phyloP scores from a whole-genome alignment of 37 sponge, comb jelly and placozoan species.

The Bolinopsis microptera region DNA sequence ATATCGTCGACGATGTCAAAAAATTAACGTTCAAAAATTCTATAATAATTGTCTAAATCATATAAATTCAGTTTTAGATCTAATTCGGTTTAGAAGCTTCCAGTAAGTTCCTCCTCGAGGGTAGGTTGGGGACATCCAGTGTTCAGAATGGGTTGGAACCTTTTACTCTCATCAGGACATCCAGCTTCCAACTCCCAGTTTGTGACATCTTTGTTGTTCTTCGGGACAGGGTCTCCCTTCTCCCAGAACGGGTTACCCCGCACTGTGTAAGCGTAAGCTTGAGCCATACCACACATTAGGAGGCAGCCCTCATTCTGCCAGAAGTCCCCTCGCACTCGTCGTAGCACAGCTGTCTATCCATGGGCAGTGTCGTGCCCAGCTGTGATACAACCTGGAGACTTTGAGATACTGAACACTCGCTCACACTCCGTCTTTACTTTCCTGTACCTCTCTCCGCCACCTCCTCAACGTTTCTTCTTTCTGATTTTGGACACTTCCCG shows the following conservation, averaged over 20 bases:
- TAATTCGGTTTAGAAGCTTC: too few relatives aligned
- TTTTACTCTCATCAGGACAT: neutral
- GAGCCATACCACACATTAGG: slow-evolving; percentile 47
- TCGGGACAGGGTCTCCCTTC: neutral
- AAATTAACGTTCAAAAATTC: neutral
- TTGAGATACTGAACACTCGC: neutral
- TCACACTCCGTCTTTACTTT: slow-evolving; percentile 17
- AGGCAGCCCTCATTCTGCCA: neutral
- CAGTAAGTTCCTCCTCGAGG: too few relatives aligned
- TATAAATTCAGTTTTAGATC: too few relatives aligned
- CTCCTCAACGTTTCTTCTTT: neutral
- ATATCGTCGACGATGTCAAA: too few relatives aligned
- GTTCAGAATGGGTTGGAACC: neutral
- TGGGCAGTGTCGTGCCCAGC: slow-evolving; percentile 24
- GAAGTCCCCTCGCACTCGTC: slow-evolving; percentile 51
- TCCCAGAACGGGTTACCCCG: neutral
- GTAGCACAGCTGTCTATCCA: neutral
- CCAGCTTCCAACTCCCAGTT: slow-evolving; percentile 37
- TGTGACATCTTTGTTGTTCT: neutral
- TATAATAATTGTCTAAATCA: too few relatives aligned
- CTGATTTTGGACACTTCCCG: neutral
- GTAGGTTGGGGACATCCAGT: slow-evolving; percentile 58
- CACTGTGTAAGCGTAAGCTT: slow-evolving; percentile 30
- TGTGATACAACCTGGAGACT: neutral
- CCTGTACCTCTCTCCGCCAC: neutral